A percentile compares a stretch with the other conserved stretches of the same genome.
Conservation (phyloP, 35 echinoderm and acorn worm genomes). For the Anneissia japonica region DNA sequence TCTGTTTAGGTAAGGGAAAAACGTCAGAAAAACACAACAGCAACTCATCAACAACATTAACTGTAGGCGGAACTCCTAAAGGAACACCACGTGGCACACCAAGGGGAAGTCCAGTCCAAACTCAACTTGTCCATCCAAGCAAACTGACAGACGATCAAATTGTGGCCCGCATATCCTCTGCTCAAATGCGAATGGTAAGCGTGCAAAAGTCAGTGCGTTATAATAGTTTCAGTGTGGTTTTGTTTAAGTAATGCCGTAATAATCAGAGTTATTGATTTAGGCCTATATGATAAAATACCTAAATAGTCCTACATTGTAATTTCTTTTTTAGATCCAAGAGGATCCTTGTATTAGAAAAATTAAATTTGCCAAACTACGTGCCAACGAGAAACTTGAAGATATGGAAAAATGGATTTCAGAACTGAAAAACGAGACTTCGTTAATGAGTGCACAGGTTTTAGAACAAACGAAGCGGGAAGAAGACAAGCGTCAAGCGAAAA, state of each 20-base stretch:
- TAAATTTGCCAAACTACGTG: not conserved
- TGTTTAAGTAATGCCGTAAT: too few relatives aligned
- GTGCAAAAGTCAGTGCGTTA: too few relatives aligned
- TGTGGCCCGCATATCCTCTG: not conserved
- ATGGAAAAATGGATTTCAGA: not conserved
- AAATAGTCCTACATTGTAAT: too few relatives aligned
- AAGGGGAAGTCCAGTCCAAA: not conserved
- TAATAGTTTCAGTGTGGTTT: too few relatives aligned
- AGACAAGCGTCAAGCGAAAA: not conserved
- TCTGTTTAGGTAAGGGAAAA: not conserved
- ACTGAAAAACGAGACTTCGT: not conserved
- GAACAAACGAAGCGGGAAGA: conserved; percentile 25
- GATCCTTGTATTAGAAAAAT: not conserved
- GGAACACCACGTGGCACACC: not conserved
- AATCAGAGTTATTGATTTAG: too few relatives aligned
- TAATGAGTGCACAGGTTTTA: not conserved
- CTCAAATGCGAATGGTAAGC: not conserved
- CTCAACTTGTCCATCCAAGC: not conserved
- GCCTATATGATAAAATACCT: too few relatives aligned
- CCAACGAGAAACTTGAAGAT: not conserved
- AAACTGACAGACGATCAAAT: not conserved
- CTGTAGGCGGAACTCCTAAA: not conserved
- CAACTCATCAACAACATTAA: not conserved
- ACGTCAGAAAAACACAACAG: not conserved
- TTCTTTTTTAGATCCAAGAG: not conserved